Conservation (phyloP, 2,113 vertebrate genomes). For the Actinemys pallida region DNA sequence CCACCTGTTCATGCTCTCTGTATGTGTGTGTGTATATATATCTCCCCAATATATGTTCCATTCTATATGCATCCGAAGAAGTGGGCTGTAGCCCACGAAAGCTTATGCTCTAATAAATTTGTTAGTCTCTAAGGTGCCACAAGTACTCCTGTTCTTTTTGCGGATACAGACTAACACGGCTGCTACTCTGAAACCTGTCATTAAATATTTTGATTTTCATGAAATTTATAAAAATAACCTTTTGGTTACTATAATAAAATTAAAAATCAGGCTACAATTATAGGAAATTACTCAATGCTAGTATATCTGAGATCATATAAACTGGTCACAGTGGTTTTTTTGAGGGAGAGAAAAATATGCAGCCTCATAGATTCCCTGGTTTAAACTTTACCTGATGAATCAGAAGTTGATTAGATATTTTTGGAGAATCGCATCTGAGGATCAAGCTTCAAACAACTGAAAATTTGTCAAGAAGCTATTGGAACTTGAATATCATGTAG, state of each 20-base stretch:
- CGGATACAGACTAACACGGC: no score
- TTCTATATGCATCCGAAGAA: no score
- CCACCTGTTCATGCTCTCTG: no score
- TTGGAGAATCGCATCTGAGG: neutral
- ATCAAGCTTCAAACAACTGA: conserved; percentile 22
- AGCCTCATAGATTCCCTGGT: neutral
- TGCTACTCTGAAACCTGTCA: no score
- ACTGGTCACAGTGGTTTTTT: neutral
- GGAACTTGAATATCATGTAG: conserved; percentile 14
- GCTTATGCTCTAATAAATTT: no score
- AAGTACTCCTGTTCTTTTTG: no score
- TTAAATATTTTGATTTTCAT: neutral
- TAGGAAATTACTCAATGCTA: fast-evolving
- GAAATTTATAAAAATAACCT: fast-evolving
- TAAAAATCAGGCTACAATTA: neutral
- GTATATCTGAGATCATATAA: fast-evolving
- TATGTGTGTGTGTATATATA: no score
- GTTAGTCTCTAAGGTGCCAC: no score
- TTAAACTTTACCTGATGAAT: neutral
- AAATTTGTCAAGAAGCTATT: conserved; percentile 26
- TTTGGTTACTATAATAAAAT: neutral
- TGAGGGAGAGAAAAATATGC: neutral
- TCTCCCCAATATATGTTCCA: no score
- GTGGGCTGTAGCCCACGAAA: no score
- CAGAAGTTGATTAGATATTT: conserved; percentile 52